A percentile compares a stretch with the other conserved stretches of the same genome.
Evolutionary conservation across 2,113 vertebrate genomes (phyloP).

Genomic region (Mungos mungo): DNA sequence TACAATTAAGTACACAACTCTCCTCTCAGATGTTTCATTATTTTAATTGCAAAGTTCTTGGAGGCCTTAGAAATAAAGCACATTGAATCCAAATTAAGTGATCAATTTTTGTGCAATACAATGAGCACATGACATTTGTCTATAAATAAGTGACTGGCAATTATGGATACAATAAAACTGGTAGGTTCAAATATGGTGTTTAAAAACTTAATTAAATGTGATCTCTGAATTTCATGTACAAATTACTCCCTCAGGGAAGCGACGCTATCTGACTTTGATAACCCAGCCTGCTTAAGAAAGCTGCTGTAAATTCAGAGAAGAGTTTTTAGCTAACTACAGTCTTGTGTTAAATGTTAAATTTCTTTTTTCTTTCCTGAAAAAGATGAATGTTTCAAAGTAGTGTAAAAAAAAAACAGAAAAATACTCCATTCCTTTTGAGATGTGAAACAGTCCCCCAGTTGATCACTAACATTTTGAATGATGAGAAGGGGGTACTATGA

Average conservation of each 20-base stretch:
- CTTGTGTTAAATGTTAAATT: conserved; percentile 53
- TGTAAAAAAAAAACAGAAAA: not conserved
- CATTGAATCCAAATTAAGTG: not conserved
- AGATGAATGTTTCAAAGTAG: conserved; percentile 48
- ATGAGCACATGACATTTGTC: not conserved
- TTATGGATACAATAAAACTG: conserved; percentile 22
- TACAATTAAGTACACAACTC: not conserved
- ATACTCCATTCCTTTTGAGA: not conserved
- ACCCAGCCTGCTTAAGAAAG: conserved; percentile 22
- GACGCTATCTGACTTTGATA: conserved; percentile 39
- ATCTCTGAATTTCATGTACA: conserved; percentile 48
- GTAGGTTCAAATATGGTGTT: conserved; percentile 23
- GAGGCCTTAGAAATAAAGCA: conserved; percentile 12
- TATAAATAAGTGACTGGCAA: conserved; percentile 40
- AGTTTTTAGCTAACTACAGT: conserved; percentile 60
- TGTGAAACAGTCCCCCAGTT: conserved; percentile 44
- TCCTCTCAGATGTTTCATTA: not conserved
- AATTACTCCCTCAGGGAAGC: not conserved
- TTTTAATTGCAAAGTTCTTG: conserved; percentile 37
- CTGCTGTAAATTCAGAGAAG: conserved; percentile 50
- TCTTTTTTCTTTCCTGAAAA: conserved; percentile 59
- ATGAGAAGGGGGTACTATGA: not conserved
- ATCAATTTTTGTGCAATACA: not conserved
- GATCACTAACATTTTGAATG: conserved; percentile 28
- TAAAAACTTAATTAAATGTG: conserved; percentile 37